Evolutionary conservation across 1,140 invertebrate genomes (phyloP).

Genomic region (Pomacea maculata): DNA sequence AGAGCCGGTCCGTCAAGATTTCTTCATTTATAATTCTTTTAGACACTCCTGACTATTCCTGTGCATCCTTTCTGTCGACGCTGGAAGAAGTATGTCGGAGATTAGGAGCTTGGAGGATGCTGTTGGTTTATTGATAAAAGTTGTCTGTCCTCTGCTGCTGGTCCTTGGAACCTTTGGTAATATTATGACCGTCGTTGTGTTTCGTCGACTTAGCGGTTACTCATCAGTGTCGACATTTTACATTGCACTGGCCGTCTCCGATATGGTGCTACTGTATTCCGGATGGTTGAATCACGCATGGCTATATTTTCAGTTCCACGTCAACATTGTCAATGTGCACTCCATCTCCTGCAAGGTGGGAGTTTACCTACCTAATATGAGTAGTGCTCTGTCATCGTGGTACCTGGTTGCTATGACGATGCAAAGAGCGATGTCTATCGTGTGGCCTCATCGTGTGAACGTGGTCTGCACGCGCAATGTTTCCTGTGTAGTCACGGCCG

Average conservation of each 20-base stretch:
- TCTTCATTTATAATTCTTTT: too few relatives aligned
- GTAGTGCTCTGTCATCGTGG: slow-evolving; percentile 30
- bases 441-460: slow-evolving; percentile 13
- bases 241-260: too few relatives aligned
- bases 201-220: too few relatives aligned
- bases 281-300: slow-evolving; percentile 29
- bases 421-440: slow-evolving; percentile 25
- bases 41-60: too few relatives aligned
- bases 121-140: too few relatives aligned
- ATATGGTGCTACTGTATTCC: slow-evolving; percentile 18
- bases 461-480: slow-evolving; percentile 7
- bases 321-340: slow-evolving; percentile 28
- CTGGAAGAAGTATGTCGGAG: too few relatives aligned
- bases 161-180: slow-evolving; percentile 36
- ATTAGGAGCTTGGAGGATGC: too few relatives aligned
- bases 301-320: slow-evolving; percentile 30
- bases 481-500: slow-evolving; percentile 4
- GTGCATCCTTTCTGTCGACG: too few relatives aligned
- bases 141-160: background rate
- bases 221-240: too few relatives aligned
- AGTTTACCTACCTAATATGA: slow-evolving; percentile 19
- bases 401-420: slow-evolving; percentile 31
- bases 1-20: too few relatives aligned
- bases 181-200: slow-evolving; percentile 30
- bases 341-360: slow-evolving; percentile 27